Evolutionary conservation across 2,113 vertebrate species (phyloP).

Genomic region (Chionis minor): DNA sequence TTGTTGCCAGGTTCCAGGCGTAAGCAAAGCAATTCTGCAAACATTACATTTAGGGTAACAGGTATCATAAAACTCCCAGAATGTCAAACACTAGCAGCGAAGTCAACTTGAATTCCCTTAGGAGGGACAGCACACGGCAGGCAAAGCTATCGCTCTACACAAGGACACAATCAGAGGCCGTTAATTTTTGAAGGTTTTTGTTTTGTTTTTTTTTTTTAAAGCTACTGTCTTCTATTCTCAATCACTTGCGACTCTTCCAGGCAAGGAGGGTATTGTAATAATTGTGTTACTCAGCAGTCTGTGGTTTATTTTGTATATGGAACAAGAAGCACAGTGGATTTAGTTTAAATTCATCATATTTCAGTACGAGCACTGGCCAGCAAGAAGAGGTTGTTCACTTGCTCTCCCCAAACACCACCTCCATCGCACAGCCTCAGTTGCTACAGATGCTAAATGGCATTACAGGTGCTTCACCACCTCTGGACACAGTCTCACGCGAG

Average conservation of each 20-base stretch:
- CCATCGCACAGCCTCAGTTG: neutral
- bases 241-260: neutral
- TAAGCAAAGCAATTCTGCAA: constrained; percentile 23
- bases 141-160: neutral
- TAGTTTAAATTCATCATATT: constrained; percentile 5
- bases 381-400: neutral
- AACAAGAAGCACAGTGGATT: neutral
- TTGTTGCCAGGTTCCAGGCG: constrained; percentile 18
- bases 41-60: constrained; percentile 22
- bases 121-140: neutral
- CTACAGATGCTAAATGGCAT: neutral
- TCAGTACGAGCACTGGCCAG: neutral
- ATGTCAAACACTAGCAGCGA: constrained; percentile 4
- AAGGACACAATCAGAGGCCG: neutral
- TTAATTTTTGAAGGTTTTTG: neutral
- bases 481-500: neutral
- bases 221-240: constrained; percentile 25
- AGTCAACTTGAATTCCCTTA: constrained; percentile 14
- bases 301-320: neutral
- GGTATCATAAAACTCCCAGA: neutral
- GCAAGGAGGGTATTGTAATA: neutral
- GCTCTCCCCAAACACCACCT: neutral
- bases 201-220: neutral
- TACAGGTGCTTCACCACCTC: neutral
- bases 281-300: neutral